Evolutionary conservation across 2,888 invertebrate genomes (phyloP), one percentile per base, ranked within the genome.

Genomic region (Biston betularia): DNA sequence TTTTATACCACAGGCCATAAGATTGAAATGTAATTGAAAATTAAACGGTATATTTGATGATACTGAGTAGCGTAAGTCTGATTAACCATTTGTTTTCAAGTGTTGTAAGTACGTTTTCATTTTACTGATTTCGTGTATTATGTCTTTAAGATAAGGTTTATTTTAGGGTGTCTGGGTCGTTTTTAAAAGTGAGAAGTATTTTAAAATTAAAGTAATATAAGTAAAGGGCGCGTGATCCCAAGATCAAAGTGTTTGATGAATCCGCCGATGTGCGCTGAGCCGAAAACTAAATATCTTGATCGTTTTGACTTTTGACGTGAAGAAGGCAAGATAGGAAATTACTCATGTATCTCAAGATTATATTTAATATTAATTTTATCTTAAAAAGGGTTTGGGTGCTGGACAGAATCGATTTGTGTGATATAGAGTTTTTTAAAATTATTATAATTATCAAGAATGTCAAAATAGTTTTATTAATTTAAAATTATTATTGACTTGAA

Each of bases 191-290:
- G 73, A 77, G 79, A 66, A 75, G 71, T 70, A 70, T 74, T 82
- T 81, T 81, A 82, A 82, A 85, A 84, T 80, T 72, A 75, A 80
- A 83, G 88, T 89, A 89, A 89, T 90, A 89, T 89, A 87, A 90
- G 89, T 90, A 88, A 89, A 89, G 86, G 91, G 89, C 90, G 90
- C 88, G 88, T 86, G 89, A 90, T 90, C 83, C 79, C 75, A 77
- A 91, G 89, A 92, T 92, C 91, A 92, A 92, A 92, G 92, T 81
- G 84, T 86, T 86, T 83, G 89, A 89, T 89, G 87, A 83, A 84
- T 85, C 85, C 86, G 85, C 84, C 84, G 87, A 84, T 85, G 80
- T 78, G 75, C 74, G 59, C 56, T 74, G 75, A 74, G 79, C 77
- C 80, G 81, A 63, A 82, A 77, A 75, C 77, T 75, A 80, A 71